Base-by-base conservation (phyloP, 2,888 invertebrate species). In the Platerodrilus igneus region DNA sequence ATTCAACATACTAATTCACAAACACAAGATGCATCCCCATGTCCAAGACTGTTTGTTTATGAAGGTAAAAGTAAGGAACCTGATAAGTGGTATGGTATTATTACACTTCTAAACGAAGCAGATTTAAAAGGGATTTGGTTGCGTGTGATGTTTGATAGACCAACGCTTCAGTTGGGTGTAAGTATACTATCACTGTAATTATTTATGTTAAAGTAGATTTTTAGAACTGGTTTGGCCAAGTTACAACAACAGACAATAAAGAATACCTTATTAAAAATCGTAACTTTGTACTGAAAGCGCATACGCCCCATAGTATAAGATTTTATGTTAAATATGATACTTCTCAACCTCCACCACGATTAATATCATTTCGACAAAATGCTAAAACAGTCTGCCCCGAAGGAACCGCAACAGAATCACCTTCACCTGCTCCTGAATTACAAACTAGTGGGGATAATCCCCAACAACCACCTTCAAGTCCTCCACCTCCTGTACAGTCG, bases 251-350 rank as follows among this genome's bases (percentile, higher is more conserved):
- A 29, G 75, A 77, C 58, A 76, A 76, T 56, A 66, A 66, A 10
- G 71, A 73, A 44, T 77, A 74, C 55, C 74, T 74, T 45, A 68
- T 77, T 18, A 72, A 74, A 45, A 75, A 76, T 51, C 68, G 72
- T 0, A 70, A 72, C 4, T 74, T 75, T 66, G 71, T 69, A 47
- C 67, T 81, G 15, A 70, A 71, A 37, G 75, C 78, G 0, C 76
- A 76, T 0, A 73, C 75, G 1, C 73, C 77, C 0, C 66, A 73
- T 1, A 62, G 74, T 0, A 70, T 79, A 5, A 64, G 76, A 2
- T 77, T 81, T 61, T 79, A 78, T 61, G 75, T 79, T 1, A 76
- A 75, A 42, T 79, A 76, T 61, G 73, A 76, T 52, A 64, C 70
- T 1, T 54, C 1, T 53, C 68, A 2, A 68, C 65, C 32, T 66